Percentiles rank a stretch among this genome's conserved stretches.
phyloP scores from a whole-genome alignment of 37 sponge, comb jelly and placozoan species.

The Agelas oroides region DNA sequence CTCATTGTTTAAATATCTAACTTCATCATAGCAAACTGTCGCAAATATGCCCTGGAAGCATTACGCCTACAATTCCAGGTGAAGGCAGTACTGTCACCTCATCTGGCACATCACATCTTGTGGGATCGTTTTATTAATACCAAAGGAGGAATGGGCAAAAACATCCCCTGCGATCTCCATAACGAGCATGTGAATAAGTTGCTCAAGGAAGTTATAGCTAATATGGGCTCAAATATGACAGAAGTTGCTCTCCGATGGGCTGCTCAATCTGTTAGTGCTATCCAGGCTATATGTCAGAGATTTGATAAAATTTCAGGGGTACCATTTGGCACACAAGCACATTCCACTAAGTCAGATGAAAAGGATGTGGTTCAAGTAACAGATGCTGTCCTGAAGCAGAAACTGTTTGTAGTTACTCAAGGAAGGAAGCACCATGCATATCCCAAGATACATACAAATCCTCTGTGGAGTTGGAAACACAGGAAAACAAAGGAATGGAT shows the following conservation, averaged over 20 bases:
- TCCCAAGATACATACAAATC: neutral
- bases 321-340: constrained; percentile 1
- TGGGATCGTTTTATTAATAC: constrained; percentile 62
- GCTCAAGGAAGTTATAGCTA: constrained; percentile 35
- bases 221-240: constrained; percentile 49
- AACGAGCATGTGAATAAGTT: constrained; percentile 60
- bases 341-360: neutral
- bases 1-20: too few relatives aligned
- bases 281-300: constrained; percentile 31
- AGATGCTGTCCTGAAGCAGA: neutral
- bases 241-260: constrained; percentile 20
- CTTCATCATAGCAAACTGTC: too few relatives aligned
- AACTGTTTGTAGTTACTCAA: neutral
- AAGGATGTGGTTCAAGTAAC: constrained; percentile 1
- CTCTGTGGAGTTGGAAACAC: neutral
- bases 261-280: constrained; percentile 20
- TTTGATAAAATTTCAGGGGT: constrained; percentile 17
- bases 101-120: neutral
- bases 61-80: constrained; percentile 24
- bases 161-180: constrained; percentile 48
- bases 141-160: constrained; percentile 33
- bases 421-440: neutral
- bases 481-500: constrained; percentile 6
- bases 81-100: neutral
- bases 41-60: constrained; percentile 40